These are phyloP conservation scores for Menura novaehollandiae DNA, from an alignment of 2,113 vertebrate species.

Conservation along the genomic window DNA sequence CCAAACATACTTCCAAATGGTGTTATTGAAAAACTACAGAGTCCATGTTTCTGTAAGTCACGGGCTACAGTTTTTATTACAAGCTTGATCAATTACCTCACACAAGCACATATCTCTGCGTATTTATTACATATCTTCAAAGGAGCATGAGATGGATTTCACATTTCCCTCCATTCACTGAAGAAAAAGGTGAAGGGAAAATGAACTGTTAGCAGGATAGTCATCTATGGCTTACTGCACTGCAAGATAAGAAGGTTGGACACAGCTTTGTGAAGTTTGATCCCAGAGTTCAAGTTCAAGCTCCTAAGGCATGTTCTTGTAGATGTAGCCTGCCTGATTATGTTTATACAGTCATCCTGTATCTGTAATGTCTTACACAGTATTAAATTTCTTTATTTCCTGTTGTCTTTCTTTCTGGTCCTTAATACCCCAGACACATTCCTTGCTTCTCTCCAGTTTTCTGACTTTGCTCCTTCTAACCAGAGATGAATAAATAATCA, in stretches of 20 bases:
- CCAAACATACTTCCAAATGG: background rate
- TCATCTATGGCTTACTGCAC: background rate
- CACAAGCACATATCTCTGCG: background rate
- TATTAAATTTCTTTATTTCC: background rate
- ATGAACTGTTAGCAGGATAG: background rate
- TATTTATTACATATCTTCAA: background rate
- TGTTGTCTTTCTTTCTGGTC: background rate
- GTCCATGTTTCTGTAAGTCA: background rate
- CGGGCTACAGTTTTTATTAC: background rate
- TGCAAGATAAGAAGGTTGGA: background rate
- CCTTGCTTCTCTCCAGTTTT: background rate
- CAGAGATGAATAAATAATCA: background rate
- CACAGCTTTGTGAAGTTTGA: background rate
- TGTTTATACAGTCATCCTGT: background rate
- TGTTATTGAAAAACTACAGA: background rate
- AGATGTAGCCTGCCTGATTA: background rate
- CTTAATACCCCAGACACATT: background rate
- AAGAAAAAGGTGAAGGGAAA: background rate
- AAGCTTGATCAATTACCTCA: background rate
- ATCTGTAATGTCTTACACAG: background rate
- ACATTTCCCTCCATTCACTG: background rate
- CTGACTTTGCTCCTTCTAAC: background rate
- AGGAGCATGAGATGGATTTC: background rate
- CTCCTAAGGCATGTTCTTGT: background rate
- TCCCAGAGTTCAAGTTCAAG: background rate